phyloP scores from a whole-genome alignment of 1,140 invertebrate genomes.

The Oreohelix idahoensis region DNA sequence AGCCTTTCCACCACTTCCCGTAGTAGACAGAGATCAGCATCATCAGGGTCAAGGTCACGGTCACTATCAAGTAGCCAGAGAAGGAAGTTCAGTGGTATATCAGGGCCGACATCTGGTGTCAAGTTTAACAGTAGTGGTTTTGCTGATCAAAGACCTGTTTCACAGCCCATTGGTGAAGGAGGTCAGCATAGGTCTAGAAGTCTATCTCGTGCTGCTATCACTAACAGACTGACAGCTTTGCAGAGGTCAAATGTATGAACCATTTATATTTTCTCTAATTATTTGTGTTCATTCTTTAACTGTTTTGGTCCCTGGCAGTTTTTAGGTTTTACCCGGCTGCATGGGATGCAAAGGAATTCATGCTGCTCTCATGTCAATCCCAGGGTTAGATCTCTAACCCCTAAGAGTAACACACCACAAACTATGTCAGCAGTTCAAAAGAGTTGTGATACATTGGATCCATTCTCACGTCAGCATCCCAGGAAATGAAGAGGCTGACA shows the following conservation, averaged over 20 bases:
- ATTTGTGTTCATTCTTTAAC: no score
- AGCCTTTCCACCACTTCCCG: constrained; percentile 40
- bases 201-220: constrained; percentile 46
- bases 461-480: no score
- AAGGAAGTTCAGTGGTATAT: neutral
- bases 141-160: constrained; percentile 39
- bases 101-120: constrained; percentile 46
- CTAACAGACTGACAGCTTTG: constrained; percentile 51
- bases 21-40: constrained; percentile 27
- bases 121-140: neutral
- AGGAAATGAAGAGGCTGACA: no score
- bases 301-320: no score
- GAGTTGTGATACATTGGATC: no score
- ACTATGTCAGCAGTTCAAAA: no score
- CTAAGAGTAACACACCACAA: no score
- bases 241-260: constrained; percentile 49
- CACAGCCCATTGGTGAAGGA: constrained; percentile 42
- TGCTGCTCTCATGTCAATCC: no score
- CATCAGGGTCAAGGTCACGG: constrained; percentile 41
- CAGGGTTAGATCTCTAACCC: no score
- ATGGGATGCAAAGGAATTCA: no score
- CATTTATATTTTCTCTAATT: neutral
- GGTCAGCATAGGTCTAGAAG: constrained; percentile 50
- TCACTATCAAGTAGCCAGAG: constrained; percentile 37
- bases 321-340: no score